These are phyloP conservation scores for Phymorhynchus buccinoides DNA, from an alignment of 1,140 invertebrate genomes.

Conservation along the genomic window DNA sequence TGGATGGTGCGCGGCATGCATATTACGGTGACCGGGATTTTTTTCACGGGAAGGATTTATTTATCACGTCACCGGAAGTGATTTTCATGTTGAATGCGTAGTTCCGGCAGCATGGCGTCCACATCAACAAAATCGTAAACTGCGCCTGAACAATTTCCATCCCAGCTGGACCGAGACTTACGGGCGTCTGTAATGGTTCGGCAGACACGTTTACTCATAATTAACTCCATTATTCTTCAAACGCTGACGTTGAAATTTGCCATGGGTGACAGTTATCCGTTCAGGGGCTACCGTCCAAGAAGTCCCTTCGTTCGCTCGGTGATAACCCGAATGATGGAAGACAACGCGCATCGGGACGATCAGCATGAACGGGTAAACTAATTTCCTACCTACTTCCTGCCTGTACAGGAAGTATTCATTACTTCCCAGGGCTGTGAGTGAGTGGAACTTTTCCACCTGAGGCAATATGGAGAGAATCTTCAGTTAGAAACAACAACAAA, in stretches of 20 bases:
- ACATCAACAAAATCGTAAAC: neutral
- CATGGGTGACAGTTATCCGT: conserved; percentile 14
- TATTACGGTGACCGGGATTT: neutral
- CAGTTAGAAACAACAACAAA: neutral
- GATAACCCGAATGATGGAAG: conserved; percentile 41
- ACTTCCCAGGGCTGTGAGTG: neutral
- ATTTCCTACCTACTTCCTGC: no score
- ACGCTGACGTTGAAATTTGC: neutral
- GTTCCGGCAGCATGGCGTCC: conserved; percentile 27
- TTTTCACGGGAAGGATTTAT: neutral
- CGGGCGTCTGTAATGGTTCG: conserved; percentile 1
- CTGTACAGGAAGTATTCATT: no score
- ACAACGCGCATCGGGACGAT: conserved; percentile 38
- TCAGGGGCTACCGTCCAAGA: neutral
- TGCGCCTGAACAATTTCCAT: neutral
- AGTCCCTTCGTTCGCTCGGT: conserved; percentile 40
- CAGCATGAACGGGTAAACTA: conserved; percentile 46
- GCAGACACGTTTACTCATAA: neutral
- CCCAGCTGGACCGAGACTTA: neutral
- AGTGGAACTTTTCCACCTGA: no score
- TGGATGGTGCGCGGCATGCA: no score
- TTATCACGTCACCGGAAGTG: neutral
- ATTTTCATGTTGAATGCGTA: neutral
- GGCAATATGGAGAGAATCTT: no score
- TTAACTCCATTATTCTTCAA: neutral